phyloP scores from a whole-genome alignment of 2,113 vertebrate genomes.

The Acrocephalus arundinaceus region DNA sequence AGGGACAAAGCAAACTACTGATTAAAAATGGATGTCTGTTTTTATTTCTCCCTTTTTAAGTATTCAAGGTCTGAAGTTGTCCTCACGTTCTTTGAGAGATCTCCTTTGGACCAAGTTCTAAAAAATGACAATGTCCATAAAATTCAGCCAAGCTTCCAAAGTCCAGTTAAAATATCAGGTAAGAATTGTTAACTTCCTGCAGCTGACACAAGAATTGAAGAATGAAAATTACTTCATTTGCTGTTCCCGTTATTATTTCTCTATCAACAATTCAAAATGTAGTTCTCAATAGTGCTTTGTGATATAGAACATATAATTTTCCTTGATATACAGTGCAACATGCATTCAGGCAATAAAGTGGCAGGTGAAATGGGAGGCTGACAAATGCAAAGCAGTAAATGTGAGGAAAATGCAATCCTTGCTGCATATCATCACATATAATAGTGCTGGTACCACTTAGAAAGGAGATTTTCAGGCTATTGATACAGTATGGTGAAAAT shows the following conservation, averaged over 20 bases:
- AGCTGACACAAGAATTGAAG: neutral
- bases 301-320: neutral
- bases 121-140: slow-evolving; percentile 93
- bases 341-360: neutral
- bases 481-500: neutral
- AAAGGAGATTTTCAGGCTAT: neutral
- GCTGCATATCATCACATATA: neutral
- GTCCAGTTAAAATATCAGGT: slow-evolving; percentile 95
- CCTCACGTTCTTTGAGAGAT: slow-evolving; percentile 96
- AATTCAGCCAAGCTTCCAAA: slow-evolving; percentile 94
- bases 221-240: neutral
- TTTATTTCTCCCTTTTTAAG: slow-evolving; percentile 67
- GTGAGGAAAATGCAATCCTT: neutral
- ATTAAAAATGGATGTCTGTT: neutral
- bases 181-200: slow-evolving; percentile 16
- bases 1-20: neutral
- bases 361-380: neutral
- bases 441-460: neutral
- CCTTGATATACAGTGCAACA: neutral
- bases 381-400: neutral
- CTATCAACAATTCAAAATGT: neutral
- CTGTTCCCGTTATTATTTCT: neutral
- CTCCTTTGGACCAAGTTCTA: slow-evolving; percentile 93
- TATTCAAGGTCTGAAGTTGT: slow-evolving; percentile 97
- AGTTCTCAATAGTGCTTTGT: neutral